Conservation (phyloP, 1,140 invertebrate species). For the Magallana gigas region DNA sequence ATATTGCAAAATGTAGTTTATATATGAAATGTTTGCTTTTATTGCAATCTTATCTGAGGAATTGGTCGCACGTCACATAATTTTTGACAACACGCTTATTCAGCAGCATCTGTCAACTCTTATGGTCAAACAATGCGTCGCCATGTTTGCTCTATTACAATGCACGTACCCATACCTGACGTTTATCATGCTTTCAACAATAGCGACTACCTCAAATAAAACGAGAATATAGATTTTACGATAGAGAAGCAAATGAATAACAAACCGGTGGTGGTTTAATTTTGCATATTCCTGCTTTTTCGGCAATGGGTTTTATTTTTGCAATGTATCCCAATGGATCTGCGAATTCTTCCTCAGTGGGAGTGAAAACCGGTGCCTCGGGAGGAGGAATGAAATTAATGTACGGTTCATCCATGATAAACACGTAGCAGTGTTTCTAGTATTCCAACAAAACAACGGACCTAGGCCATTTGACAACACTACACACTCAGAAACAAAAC, state of each 20-base stretch:
- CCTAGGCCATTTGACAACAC: background rate
- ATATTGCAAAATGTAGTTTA: too few species aligned
- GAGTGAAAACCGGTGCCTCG: conserved; percentile 92
- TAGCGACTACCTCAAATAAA: background rate
- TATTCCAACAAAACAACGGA: conserved; percentile 9
- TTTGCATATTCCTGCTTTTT: conserved; percentile 92
- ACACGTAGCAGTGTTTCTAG: background rate
- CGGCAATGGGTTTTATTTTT: conserved; percentile 89
- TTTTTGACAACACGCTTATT: background rate
- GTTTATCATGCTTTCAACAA: background rate
- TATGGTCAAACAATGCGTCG: conserved; percentile 71
- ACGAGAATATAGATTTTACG: background rate
- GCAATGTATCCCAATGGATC: conserved; percentile 96
- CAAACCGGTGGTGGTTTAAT: conserved; percentile 89
- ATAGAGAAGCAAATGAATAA: conserved; percentile 50
- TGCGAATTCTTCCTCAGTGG: conserved; percentile 92
- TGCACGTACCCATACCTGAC: conserved; percentile 63
- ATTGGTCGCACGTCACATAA: too few species aligned
- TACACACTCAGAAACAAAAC: conserved; percentile 20
- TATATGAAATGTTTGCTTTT: too few species aligned
- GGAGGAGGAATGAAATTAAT: conserved; percentile 80
- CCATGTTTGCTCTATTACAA: conserved; percentile 72
- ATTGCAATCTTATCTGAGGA: too few species aligned
- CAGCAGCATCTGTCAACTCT: conserved; percentile 23
- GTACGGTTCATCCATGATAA: conserved; percentile 66